Conservation (phyloP, 2,797 vertebrate species). For the Nannoperca obscura region DNA sequence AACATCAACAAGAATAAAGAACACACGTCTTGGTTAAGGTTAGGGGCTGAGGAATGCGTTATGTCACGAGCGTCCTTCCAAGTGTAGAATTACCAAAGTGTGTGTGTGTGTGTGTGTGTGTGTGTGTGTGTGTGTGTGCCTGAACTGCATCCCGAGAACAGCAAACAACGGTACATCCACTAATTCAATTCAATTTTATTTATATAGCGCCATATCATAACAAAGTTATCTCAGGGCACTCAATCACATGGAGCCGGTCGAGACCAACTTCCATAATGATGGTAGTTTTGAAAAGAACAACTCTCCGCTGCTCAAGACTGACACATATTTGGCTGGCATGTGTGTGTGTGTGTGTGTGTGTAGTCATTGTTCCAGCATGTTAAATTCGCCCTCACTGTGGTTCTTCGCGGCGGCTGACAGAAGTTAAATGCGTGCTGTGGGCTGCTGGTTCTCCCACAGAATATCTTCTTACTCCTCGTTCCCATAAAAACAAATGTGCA, state of each 20-base stretch:
- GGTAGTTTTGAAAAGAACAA: conserved; percentile 12
- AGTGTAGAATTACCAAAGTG: not conserved
- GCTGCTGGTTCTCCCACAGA: conserved; percentile 43
- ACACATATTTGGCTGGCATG: conserved; percentile 62
- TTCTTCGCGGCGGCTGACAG: conserved; percentile 28
- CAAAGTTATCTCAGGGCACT: too few species aligned
- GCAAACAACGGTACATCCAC: conserved; percentile 36
- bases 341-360: conserved; percentile 28
- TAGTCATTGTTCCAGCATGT: conserved; percentile 7
- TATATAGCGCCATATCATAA: too few species aligned
- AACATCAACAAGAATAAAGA: not conserved
- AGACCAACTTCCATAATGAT: too few species aligned
- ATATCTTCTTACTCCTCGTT: conserved; percentile 35
- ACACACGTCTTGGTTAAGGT: not conserved
- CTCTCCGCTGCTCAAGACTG: conserved; percentile 14
- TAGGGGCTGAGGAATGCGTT: not conserved
- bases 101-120: too few species aligned
- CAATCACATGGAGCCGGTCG: too few species aligned
- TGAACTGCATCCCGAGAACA: conserved; percentile 39
- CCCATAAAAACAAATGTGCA: conserved; percentile 23
- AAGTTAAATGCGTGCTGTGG: conserved; percentile 17
- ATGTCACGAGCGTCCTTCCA: conserved; percentile 2
- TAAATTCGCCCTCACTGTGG: conserved; percentile 4
- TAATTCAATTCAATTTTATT: too few species aligned
- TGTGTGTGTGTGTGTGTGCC: not conserved